Percentiles rank a stretch among this genome's conserved stretches.
Conservation (phyloP, 2,888 invertebrate species). For the Teinopalpus imperialis region DNA sequence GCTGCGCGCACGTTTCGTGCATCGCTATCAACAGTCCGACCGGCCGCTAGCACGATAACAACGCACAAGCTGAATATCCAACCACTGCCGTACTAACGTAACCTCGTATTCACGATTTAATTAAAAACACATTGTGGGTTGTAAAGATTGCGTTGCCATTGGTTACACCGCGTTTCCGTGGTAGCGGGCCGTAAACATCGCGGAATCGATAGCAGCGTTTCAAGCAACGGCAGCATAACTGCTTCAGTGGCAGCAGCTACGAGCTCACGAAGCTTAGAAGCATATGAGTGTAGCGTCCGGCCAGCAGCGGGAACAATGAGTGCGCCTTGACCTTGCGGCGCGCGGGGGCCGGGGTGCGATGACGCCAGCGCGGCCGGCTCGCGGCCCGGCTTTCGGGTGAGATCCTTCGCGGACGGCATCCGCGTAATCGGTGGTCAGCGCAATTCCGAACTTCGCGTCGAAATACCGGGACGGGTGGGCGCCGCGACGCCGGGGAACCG, state of each 20-base stretch:
- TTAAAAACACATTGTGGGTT: conserved; percentile 36
- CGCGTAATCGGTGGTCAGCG: conserved; percentile 78
- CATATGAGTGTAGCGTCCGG: conserved; percentile 52
- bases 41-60: conserved; percentile 31
- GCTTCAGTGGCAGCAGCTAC: conserved; percentile 39
- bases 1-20: conserved; percentile 25
- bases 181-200: conserved; percentile 72
- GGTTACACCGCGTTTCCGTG: conserved; percentile 66
- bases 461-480: conserved; percentile 73
- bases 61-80: conserved; percentile 28
- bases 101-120: conserved; percentile 32
- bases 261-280: conserved; percentile 15
- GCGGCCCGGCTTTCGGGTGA: conserved; percentile 79
- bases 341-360: conserved; percentile 70
- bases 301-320: conserved; percentile 67
- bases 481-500: conserved; percentile 61
- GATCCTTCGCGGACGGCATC: conserved; percentile 78
- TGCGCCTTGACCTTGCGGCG: conserved; percentile 78
- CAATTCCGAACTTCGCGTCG: conserved; percentile 65
- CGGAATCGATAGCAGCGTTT: conserved; percentile 66
- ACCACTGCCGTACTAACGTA: conserved; percentile 22
- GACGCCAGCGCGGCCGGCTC: conserved; percentile 74
- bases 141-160: conserved; percentile 45
- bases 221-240: conserved; percentile 33
- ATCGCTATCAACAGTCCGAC: conserved; percentile 26